Conservation (phyloP, 2,113 vertebrate genomes). For the Triplophysa dalaica region DNA sequence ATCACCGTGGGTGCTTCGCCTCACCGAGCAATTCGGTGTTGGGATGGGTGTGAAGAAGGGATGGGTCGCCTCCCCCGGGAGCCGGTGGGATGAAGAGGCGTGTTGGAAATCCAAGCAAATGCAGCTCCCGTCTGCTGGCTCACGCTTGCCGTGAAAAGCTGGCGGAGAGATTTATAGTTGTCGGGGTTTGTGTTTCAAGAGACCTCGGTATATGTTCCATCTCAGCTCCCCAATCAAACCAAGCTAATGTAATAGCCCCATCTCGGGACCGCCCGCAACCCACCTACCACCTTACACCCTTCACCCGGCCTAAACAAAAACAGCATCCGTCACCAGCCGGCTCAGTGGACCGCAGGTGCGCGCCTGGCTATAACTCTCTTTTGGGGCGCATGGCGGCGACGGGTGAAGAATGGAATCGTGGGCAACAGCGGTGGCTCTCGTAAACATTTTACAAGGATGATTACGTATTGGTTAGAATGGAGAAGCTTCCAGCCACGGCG, state of each 20-base stretch:
- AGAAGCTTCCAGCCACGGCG: conserved; percentile 20
- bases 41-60: conserved; percentile 18
- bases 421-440: conserved; percentile 42
- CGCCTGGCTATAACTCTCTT: conserved; percentile 48
- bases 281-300: conserved; percentile 3
- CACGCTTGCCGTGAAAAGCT: conserved; percentile 24
- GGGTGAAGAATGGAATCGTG: conserved; percentile 49
- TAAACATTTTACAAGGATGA: conserved; percentile 57
- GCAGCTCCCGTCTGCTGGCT: conserved; percentile 34
- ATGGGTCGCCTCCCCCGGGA: neutral
- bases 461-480: conserved; percentile 49
- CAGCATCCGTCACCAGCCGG: conserved; percentile 20
- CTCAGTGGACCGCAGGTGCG: conserved; percentile 54
- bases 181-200: conserved; percentile 55
- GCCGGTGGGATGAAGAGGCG: neutral
- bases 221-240: conserved; percentile 54
- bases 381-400: conserved; percentile 24
- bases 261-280: conserved; percentile 19
- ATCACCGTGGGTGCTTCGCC: conserved; percentile 26
- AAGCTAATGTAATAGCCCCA: conserved; percentile 55
- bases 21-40: conserved; percentile 5
- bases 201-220: conserved; percentile 57
- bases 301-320: conserved; percentile 29
- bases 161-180: conserved; percentile 61
- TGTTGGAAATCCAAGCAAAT: conserved; percentile 22